Evolutionary conservation across 2,888 invertebrate species (phyloP), one percentile per base, ranked within the genome.

Genomic region (Belgica antarctica): DNA sequence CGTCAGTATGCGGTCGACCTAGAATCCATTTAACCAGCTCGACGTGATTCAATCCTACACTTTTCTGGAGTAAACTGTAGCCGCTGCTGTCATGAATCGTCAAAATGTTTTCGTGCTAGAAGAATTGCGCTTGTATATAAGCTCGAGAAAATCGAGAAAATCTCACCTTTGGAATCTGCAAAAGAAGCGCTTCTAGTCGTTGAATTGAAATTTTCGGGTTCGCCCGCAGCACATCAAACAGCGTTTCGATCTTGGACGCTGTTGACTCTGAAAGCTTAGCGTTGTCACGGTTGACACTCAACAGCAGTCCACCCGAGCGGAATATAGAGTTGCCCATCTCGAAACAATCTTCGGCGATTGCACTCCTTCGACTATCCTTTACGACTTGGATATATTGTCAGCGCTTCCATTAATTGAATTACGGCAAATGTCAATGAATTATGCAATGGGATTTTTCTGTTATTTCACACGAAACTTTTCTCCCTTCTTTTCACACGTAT

Each of bases 11-110:
- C 77, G 87, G 87, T 57, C 86, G 79, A 72, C 85, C 83, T 71
- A 87, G 76, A 62, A 88, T 80, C 86, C 88, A 88, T 73, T 86
- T 81, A 5, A 89, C 87, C 75, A 89, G 81, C 74, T 88, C 87
- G 41, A 87, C 83, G 76, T 87, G 86, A 78, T 88, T 87, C 70
- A 87, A 82, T 59, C 88, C 87, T 10, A 90, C 87, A 75, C 87
- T 88, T 74, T 87, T 86, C 78, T 90, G 90, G 57, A 90, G 80
- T 62, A 90, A 79, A 77, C 89, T 89, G 77, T 87, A 83, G 72
- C 89, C 86, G 75, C 86, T 82, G 75, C 86, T 85, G 78, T 89
- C 85, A 76, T 87, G 85, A 70, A 88, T 84, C 59, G 82, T 81
- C 71, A 88, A 78, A 71, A 88, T 86, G 76, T 87, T 88, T 77